Conservation (phyloP, 2,797 vertebrate genomes). For the Potorous gilbertii region DNA sequence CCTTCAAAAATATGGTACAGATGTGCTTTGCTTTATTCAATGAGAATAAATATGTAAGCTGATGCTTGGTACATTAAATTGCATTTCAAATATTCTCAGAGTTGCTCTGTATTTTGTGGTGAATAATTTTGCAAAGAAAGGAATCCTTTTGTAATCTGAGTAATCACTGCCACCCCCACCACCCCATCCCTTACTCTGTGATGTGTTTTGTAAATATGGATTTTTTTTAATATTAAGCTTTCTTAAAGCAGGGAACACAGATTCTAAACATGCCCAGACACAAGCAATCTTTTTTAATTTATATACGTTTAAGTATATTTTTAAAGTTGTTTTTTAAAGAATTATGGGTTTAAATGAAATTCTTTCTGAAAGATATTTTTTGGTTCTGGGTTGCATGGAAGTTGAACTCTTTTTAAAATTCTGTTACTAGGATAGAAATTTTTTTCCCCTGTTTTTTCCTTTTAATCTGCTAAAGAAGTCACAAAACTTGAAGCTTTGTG, state of each 20-base stretch:
- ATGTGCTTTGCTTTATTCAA: conserved; percentile 2
- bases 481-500: not conserved
- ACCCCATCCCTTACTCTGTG: not conserved
- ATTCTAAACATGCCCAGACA: not conserved
- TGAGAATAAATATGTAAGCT: conserved; percentile 6
- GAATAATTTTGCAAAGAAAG: not conserved
- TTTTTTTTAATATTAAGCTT: not conserved
- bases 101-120: conserved; percentile 19
- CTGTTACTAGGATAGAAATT: not conserved
- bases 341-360: not conserved
- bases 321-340: not conserved
- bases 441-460: not conserved
- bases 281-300: not conserved
- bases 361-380: not conserved
- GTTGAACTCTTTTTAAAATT: not conserved
- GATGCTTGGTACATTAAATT: conserved; percentile 4
- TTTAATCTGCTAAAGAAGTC: not conserved
- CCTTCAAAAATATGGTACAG: not conserved
- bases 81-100: conserved; percentile 13
- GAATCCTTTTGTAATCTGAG: conserved; percentile 19
- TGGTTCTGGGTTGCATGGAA: not conserved
- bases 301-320: not conserved
- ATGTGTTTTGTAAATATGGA: not conserved
- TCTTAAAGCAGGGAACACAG: not conserved
- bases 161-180: not conserved